These are phyloP conservation scores for Xyrichtys novacula DNA, from an alignment of 2,797 vertebrate species.

Conservation along the genomic window DNA sequence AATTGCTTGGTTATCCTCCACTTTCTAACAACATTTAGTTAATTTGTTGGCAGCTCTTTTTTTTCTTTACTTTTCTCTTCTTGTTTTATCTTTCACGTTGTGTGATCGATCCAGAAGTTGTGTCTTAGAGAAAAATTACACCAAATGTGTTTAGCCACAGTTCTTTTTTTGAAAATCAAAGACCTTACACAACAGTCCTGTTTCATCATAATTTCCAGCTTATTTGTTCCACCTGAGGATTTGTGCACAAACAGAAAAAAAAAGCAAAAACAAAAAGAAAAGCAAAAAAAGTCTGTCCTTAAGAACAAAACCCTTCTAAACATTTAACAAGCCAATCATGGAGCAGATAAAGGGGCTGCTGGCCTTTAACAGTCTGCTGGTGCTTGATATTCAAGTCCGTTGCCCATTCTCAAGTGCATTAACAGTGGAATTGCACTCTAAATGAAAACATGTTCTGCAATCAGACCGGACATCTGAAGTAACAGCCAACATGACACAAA, in stretches of 20 bases:
- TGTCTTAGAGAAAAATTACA: background rate
- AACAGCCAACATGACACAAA: too few species aligned
- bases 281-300: background rate
- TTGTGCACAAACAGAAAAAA: conserved; percentile 22
- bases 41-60: background rate
- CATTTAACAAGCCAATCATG: conserved; percentile 4
- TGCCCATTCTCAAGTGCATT: too few species aligned
- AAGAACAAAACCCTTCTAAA: conserved; percentile 7
- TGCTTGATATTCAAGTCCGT: conserved; percentile 19
- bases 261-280: conserved; percentile 6
- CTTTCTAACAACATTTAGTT: background rate
- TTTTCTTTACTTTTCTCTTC: background rate
- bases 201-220: conserved; percentile 26
- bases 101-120: conserved; percentile 2
- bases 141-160: background rate
- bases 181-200: background rate
- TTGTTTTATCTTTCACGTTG: background rate
- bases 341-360: background rate
- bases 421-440: too few species aligned
- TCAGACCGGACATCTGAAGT: too few species aligned
- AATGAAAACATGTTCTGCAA: conserved; percentile 17
- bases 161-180: conserved; percentile 13
- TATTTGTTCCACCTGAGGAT: conserved; percentile 13
- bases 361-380: background rate
- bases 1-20: background rate